Conservation (phyloP, 2,888 invertebrate species). For the Athalia cordata region DNA sequence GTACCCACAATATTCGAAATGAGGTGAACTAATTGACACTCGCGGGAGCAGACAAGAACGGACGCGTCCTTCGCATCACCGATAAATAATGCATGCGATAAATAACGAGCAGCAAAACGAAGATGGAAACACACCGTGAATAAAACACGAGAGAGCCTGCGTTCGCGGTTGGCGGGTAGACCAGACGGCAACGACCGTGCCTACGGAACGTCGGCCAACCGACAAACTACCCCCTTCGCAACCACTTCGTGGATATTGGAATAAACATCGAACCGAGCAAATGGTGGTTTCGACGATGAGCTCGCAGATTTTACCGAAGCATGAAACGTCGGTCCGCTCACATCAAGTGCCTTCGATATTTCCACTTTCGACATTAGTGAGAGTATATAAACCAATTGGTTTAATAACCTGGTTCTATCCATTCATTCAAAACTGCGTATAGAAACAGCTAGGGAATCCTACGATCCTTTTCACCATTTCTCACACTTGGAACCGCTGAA, state of each 20-base stretch:
- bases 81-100: conserved; percentile 44
- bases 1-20: not conserved
- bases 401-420: too few species aligned
- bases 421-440: too few species aligned
- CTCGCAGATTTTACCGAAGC: conserved; percentile 23
- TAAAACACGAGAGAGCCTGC: conserved; percentile 34
- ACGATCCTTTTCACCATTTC: too few species aligned
- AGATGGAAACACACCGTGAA: conserved; percentile 41
- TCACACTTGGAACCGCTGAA: too few species aligned
- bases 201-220: conserved; percentile 22
- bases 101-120: conserved; percentile 39
- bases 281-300: conserved; percentile 33
- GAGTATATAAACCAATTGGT: too few species aligned
- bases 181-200: conserved; percentile 24
- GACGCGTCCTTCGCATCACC: conserved; percentile 25
- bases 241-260: conserved; percentile 43
- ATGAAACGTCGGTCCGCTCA: not conserved
- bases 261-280: conserved; percentile 35
- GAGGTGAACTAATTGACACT: conserved; percentile 29
- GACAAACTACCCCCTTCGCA: conserved; percentile 42
- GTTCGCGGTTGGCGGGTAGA: conserved; percentile 21
- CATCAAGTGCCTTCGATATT: too few species aligned
- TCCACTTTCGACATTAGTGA: too few species aligned
- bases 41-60: conserved; percentile 21
- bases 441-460: too few species aligned